phyloP scores from a whole-genome alignment of 2,113 vertebrate genomes.

The Circaetus cinerascens region DNA sequence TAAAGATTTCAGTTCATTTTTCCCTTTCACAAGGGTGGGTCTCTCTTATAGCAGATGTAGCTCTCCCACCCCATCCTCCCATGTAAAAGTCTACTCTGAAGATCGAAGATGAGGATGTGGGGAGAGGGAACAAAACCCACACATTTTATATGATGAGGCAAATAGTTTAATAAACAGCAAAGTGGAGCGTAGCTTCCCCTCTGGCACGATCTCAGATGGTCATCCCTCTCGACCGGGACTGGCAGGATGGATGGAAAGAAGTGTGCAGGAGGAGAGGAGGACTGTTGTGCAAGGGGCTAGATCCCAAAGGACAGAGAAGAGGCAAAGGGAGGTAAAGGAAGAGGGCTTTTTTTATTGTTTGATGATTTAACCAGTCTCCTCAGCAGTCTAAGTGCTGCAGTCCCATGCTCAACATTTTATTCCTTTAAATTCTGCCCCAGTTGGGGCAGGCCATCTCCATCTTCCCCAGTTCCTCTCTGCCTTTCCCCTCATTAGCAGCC shows the following conservation, averaged over 20 bases:
- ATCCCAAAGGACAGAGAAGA: not conserved
- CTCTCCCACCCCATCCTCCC: not conserved
- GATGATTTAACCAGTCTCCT: not conserved
- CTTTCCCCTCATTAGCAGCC: not conserved
- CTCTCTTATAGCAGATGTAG: not conserved
- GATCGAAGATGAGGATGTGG: not conserved
- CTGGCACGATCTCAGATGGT: fast-evolving
- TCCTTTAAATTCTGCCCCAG: not conserved
- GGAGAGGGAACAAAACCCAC: not conserved
- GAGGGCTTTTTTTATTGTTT: not conserved
- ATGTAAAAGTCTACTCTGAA: not conserved
- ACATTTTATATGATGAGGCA: not conserved
- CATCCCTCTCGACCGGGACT: not conserved
- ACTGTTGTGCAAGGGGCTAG: not conserved
- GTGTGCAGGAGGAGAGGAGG: not conserved
- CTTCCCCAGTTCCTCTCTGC: not conserved
- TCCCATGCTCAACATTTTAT: not conserved
- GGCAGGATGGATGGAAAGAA: not conserved
- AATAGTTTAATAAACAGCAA: not conserved
- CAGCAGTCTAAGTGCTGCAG: not conserved
- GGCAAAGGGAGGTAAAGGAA: not conserved
- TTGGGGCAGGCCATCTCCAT: not conserved
- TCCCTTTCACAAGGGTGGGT: not conserved
- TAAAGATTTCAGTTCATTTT: not conserved
- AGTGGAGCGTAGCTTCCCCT: not conserved